phyloP scores from a whole-genome alignment of 2,797 vertebrate genomes.

The Mormyrus proboscirostris region DNA sequence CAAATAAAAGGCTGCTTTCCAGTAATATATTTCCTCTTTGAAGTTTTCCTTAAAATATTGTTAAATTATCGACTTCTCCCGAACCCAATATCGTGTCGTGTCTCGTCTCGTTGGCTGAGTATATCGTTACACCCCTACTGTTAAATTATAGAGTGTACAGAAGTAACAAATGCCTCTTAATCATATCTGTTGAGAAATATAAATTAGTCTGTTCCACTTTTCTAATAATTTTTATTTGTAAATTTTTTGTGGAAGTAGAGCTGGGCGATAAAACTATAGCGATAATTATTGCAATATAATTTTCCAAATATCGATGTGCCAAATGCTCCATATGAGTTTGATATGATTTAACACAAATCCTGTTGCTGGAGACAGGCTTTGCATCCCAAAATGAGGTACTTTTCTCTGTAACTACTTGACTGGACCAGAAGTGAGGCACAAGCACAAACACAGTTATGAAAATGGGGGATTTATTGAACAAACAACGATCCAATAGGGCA shows the following conservation, averaged over 20 bases:
- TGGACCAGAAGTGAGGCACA: background rate
- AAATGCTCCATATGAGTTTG: background rate
- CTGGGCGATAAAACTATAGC: background rate
- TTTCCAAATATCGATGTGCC: background rate
- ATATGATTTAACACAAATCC: background rate
- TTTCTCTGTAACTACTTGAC: background rate
- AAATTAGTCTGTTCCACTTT: background rate
- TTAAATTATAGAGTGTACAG: background rate
- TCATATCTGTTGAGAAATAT: background rate
- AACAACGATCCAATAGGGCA: background rate
- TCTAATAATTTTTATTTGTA: background rate
- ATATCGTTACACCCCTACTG: background rate
- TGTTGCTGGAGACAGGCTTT: background rate
- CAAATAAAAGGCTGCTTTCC: too few species aligned
- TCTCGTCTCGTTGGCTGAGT: too few species aligned
- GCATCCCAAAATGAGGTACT: background rate
- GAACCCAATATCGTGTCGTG: too few species aligned
- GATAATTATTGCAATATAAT: background rate
- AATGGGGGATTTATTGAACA: background rate
- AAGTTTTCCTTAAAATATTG: too few species aligned
- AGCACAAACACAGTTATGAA: background rate
- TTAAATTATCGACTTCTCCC: too few species aligned
- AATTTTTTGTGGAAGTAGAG: background rate
- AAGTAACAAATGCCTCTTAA: background rate
- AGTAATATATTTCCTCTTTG: too few species aligned